A percentile compares a stretch with the other conserved stretches of the same genome.
Conservation (phyloP, 2,888 invertebrate genomes). For the Apodemia hepburni region DNA sequence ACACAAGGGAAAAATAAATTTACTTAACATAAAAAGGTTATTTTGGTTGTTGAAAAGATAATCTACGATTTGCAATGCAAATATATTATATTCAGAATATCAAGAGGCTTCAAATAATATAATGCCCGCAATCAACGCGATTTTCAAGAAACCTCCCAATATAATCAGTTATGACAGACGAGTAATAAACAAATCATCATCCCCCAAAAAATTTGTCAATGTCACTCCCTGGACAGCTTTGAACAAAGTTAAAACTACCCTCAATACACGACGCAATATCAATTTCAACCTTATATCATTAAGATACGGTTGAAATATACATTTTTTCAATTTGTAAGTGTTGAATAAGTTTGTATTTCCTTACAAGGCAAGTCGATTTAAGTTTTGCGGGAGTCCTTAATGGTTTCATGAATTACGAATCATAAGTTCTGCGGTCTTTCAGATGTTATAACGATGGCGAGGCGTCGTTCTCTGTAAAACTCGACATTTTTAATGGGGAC, state of each 20-base stretch:
- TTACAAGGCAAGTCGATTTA: conserved; percentile 58
- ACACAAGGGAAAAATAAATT: neutral
- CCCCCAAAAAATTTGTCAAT: conserved; percentile 11
- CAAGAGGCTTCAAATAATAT: conserved; percentile 4
- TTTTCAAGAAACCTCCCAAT: conserved; percentile 3
- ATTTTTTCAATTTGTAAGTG: conserved; percentile 12
- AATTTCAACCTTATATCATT: neutral
- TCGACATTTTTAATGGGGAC: conserved; percentile 1
- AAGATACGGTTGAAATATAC: neutral
- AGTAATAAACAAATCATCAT: conserved; percentile 14
- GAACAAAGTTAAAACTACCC: conserved; percentile 1
- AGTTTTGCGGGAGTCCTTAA: conserved; percentile 51
- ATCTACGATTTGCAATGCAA: neutral
- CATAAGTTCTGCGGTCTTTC: conserved; percentile 38
- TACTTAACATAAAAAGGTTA: neutral
- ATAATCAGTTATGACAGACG: conserved; percentile 12
- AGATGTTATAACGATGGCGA: conserved; percentile 37
- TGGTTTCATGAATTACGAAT: conserved; percentile 54
- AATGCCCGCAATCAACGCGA: conserved; percentile 6
- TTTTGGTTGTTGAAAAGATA: neutral
- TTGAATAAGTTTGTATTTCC: conserved; percentile 34
- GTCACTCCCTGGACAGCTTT: conserved; percentile 4
- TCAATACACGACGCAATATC: neutral
- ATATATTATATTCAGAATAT: conserved; percentile 1
- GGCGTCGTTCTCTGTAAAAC: conserved; percentile 15